Percentiles rank a stretch among this genome's conserved stretches.
phyloP scores from a whole-genome alignment of 2,888 invertebrate species.

The Hirtodrosophila alboralis region DNA sequence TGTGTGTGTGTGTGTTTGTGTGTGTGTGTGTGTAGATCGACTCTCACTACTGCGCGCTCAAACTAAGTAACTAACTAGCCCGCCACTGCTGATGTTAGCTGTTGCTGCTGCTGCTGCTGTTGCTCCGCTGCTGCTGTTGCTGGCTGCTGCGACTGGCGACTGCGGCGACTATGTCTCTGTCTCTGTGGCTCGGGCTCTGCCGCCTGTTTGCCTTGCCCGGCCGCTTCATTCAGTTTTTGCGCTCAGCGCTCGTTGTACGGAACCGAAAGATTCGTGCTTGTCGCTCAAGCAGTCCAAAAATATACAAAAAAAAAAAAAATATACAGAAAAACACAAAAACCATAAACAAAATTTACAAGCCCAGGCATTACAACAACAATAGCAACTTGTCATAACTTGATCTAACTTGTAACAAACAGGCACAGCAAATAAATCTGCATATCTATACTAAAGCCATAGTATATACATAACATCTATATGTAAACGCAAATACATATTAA shows the following conservation, averaged over 20 bases:
- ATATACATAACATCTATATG: constrained; percentile 6
- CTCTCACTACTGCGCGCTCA: constrained; percentile 73
- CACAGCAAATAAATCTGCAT: constrained; percentile 49
- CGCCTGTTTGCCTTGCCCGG: constrained; percentile 76
- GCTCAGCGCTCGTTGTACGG: constrained; percentile 78
- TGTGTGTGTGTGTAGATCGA: constrained; percentile 60
- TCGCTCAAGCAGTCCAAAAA: constrained; percentile 59
- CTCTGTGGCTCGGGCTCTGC: constrained; percentile 50
- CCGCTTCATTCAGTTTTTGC: constrained; percentile 78
- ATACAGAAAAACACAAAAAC: constrained; percentile 5
- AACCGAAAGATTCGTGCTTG: constrained; percentile 69
- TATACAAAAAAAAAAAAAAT: constrained; percentile 12
- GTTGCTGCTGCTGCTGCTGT: constrained; percentile 23
- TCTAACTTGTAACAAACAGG: constrained; percentile 48
- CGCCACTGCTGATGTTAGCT: constrained; percentile 41
- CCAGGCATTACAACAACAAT: constrained; percentile 38
- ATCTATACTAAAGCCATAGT: constrained; percentile 32
- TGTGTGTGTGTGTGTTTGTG: constrained; percentile 20
- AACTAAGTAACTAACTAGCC: constrained; percentile 77
- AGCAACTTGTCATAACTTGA: constrained; percentile 56
- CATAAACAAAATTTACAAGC: constrained; percentile 37
- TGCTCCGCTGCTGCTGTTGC: constrained; percentile 18
- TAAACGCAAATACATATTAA: constrained; percentile 9
- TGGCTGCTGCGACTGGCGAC: constrained; percentile 17
- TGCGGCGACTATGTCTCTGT: constrained; percentile 15